phyloP scores from a whole-genome alignment of 2,113 vertebrate genomes.

The Cynoglossus semilaevis region DNA sequence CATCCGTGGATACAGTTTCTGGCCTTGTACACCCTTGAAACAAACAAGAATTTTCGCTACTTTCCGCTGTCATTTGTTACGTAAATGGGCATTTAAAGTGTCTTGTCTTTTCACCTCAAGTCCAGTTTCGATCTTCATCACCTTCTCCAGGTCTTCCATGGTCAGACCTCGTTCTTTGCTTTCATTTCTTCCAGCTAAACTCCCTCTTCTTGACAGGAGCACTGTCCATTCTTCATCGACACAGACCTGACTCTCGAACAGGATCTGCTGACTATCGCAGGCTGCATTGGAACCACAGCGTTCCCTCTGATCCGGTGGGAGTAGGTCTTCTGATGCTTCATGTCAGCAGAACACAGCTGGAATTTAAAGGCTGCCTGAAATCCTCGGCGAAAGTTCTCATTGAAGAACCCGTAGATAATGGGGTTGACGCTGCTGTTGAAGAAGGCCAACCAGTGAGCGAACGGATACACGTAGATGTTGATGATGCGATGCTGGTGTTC shows the following conservation, averaged over 20 bases:
- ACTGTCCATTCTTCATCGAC: slow-evolving; percentile 40
- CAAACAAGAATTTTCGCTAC: no score
- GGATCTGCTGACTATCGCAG: background rate
- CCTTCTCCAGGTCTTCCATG: slow-evolving; percentile 74
- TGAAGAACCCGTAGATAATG: slow-evolving; percentile 91
- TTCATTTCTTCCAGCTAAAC: slow-evolving; percentile 44
- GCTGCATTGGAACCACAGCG: slow-evolving; percentile 57
- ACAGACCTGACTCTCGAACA: slow-evolving; percentile 9
- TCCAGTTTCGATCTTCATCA: slow-evolving; percentile 55
- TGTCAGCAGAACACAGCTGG: slow-evolving; percentile 75
- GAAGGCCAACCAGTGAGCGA: slow-evolving; percentile 92
- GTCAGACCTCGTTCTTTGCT: slow-evolving; percentile 72
- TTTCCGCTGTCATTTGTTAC: no score
- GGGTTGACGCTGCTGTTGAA: slow-evolving; percentile 92
- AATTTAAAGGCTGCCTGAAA: slow-evolving; percentile 83
- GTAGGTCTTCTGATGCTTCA: slow-evolving; percentile 48
- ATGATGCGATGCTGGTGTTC: slow-evolving; percentile 77
- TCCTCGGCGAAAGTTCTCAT: slow-evolving; percentile 84
- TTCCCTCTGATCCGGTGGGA: slow-evolving; percentile 69
- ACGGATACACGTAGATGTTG: slow-evolving; percentile 87
- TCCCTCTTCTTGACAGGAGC: slow-evolving; percentile 26
- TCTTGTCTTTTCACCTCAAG: background rate
- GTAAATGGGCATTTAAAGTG: background rate
- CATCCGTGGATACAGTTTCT: no score
- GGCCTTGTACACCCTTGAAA: no score